Conservation (phyloP, 1,140 invertebrate genomes). For the Nylanderia fulva region DNA sequence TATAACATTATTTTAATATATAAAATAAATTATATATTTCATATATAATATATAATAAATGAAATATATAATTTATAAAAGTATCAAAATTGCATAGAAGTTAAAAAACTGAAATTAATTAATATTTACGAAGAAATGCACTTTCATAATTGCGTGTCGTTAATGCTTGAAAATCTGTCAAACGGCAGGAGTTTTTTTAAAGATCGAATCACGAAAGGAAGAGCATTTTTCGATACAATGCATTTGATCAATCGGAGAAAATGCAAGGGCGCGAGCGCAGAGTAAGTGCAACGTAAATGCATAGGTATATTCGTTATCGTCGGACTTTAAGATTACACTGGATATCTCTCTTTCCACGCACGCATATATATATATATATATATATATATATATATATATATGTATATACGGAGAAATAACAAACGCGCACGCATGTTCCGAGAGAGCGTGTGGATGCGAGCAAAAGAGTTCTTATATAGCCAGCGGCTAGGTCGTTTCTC, state of each 20-base stretch:
- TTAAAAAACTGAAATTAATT: background rate
- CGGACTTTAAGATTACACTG: background rate
- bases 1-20: too few species aligned
- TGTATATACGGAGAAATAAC: slow-evolving; percentile 61
- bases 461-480: slow-evolving; percentile 71
- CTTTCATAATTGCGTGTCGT: too few species aligned
- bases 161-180: too few species aligned
- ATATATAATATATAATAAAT: too few species aligned
- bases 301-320: slow-evolving; percentile 20
- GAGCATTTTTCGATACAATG: background rate
- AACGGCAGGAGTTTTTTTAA: background rate
- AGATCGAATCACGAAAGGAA: background rate
- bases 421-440: slow-evolving; percentile 20
- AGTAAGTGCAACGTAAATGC: background rate
- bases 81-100: background rate
- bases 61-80: too few species aligned
- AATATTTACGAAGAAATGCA: background rate
- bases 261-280: background rate
- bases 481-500: slow-evolving; percentile 79
- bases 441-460: slow-evolving; percentile 42
- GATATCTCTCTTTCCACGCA: background rate
- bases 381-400: too few species aligned
- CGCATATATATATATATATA: too few species aligned
- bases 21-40: too few species aligned
- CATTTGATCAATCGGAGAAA: background rate